Evolutionary conservation across 1,140 invertebrate species (phyloP), one percentile per base, ranked within the genome.

Genomic region (Mizuhopecten yessoensis): DNA sequence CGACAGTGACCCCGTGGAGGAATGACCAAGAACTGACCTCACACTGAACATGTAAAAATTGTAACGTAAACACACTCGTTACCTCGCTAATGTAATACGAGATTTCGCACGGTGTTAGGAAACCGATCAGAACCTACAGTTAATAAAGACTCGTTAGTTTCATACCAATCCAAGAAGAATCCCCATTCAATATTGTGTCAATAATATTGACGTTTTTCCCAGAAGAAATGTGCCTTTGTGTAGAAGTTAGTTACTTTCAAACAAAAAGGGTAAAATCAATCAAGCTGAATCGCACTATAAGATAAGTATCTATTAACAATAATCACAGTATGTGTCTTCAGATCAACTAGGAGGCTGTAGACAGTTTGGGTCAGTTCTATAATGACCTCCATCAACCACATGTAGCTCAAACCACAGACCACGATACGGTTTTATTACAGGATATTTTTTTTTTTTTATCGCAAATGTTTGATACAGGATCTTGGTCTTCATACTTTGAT

Each of bases 1-100:
- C 57, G 57, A 13, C n/a, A 75, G n/a, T 75, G 57, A 75, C 57
- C 57, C 57, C 57, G 23, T n/a, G 57, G 57, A 29, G 57, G 57
- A 17, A 29, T 75, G 57, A 75, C 57, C 57, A 75, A n/a, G 9
- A 2, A 17, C 3, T 75, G 57, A 75, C 57, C 57, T 75, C 57
- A 75, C 57, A 75, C 23, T 29, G 57, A 75, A 75, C 57, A 75
- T 75, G 57, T 75, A 75, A 75, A 75, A 75, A 75, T 75, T 75
- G 57, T n/a, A 75, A 75, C 57, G 57, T 75, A 75, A 75, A 75
- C 57, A 75, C 57, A 29, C 57, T 29, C 57, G 57, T 75, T 75
- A 75, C 57, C 57, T 3, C 57, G 57, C 57, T 75, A 75, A 75
- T 75, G 57, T 75, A 75, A 75, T 75, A 75, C 57, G 57, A 75